Evolutionary conservation across 2,113 vertebrate species (phyloP), one percentile per base, ranked within the genome.

Genomic region (Lepisosteus osseus): DNA sequence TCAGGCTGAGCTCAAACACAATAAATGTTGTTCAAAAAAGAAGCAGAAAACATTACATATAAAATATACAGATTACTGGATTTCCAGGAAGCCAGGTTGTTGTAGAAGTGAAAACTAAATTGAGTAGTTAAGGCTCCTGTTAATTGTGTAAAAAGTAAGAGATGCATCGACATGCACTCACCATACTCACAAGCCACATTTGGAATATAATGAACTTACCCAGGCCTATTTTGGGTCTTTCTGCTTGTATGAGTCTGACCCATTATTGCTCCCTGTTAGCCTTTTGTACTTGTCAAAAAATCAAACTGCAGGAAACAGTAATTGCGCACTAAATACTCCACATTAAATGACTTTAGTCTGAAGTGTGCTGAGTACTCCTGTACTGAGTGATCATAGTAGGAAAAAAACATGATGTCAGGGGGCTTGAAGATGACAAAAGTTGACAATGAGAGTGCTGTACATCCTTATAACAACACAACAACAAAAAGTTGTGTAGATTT

Each of bases 271-370:
- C 70, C 71, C 67, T 67, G 63, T 70, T 73, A 72, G 43, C 71
- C 71, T 73, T 73, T 77, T 74, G 73, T 77, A 54, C 59, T 70
- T 61, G 15, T 62, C 17, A 17, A 71, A 68, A 67, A 61, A 69
- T 68, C 61, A 72, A 69, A 72, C 67, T 59, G 65, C 71, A 41
- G 61, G 70, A 72, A 69, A 64, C 59, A 45, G 67, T 69, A 70
- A 70, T 73, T 70, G 67, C 59, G 57, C 54, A 43, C 29, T 69
- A 59, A 72, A 72, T 64, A 17, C 67, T 76, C 29, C 12, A 54
- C 47, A 63, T 51, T 29, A 41, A 57, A 72, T 54, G n/a, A 17
- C 17, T 17, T 42, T 69, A 17, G 44, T 61, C 41, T 55, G 42
- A 47, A 42, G 44, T 59, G 42, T n/a, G 68, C 15, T 69, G 41